Evolutionary conservation across 53 echinoderm and acorn worm species (phyloP).

Genomic region (Apostichopus leukothele): DNA sequence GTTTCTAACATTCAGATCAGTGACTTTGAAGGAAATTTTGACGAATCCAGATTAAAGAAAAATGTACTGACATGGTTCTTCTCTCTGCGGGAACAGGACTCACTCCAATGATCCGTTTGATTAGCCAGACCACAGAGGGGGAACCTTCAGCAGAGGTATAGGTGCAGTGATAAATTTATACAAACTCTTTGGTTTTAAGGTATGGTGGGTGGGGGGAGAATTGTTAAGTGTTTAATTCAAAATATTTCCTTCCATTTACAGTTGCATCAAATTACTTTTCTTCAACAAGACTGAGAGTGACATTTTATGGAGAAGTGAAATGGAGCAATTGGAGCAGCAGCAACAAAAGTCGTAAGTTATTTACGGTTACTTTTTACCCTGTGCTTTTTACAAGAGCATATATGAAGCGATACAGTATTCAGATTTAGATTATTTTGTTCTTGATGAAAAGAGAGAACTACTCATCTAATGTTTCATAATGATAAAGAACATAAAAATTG

Average conservation of each 20-base stretch:
- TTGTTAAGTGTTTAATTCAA: neutral
- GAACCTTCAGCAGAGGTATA: constrained; percentile 41
- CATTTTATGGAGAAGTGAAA: constrained; percentile 76
- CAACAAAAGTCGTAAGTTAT: constrained; percentile 52
- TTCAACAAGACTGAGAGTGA: constrained; percentile 92
- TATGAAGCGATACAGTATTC: neutral
- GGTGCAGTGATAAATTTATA: constrained; percentile 57
- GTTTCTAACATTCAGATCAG: constrained; percentile 75
- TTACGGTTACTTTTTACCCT: neutral
- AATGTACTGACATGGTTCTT: constrained; percentile 54
- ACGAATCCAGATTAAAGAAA: constrained; percentile 56
- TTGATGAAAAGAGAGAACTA: no score
- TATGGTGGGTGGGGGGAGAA: no score
- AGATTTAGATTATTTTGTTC: no score
- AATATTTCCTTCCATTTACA: neutral
- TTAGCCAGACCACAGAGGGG: constrained; percentile 38
- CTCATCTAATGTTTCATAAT: no score
- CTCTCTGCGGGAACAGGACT: constrained; percentile 93
- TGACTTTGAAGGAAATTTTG: constrained; percentile 79
- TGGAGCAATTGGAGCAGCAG: constrained; percentile 46
- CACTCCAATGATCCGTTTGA: constrained; percentile 83
- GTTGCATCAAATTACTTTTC: constrained; percentile 67
- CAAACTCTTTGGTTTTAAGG: no score
- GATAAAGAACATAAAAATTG: no score
- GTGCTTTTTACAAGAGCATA: no score